A percentile compares a stretch with the other conserved stretches of the same genome.
Evolutionary conservation across 2,113 vertebrate genomes (phyloP).

Genomic region (Cyphomyrus plagiostoma): DNA sequence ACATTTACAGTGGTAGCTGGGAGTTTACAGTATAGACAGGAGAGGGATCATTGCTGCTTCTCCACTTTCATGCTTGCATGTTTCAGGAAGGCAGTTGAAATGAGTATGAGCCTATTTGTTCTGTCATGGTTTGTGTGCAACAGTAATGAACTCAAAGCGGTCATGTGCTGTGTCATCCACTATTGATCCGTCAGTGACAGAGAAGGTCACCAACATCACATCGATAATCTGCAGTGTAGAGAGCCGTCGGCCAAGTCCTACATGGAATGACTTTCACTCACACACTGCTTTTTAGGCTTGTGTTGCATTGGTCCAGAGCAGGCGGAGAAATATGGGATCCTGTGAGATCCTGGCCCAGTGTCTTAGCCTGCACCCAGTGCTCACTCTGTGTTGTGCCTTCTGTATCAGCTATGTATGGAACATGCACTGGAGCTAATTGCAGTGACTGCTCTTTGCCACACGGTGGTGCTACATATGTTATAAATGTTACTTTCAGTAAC

Average conservation of each 20-base stretch:
- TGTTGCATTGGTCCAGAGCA: not conserved
- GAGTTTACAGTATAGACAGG: not conserved
- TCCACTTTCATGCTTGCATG: not conserved
- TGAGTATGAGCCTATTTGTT: not conserved
- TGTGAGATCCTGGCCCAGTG: not conserved
- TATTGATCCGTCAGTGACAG: conserved; percentile 2
- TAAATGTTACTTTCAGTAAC: not conserved
- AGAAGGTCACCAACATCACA: not conserved
- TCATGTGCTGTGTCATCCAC: not conserved
- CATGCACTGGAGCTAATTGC: not conserved
- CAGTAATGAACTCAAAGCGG: not conserved
- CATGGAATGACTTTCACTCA: not conserved
- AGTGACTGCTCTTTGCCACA: conserved; percentile 10
- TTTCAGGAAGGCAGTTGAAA: not conserved
- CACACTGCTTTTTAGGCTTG: not conserved
- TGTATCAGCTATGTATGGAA: not conserved
- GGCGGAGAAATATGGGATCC: not conserved
- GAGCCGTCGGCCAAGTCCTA: not conserved
- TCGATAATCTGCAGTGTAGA: not conserved
- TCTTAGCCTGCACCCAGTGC: not conserved
- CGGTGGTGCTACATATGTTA: not conserved
- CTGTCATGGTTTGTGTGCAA: not conserved
- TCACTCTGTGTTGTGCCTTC: not conserved
- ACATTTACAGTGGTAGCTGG: not conserved
- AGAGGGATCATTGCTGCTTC: not conserved